Evolutionary conservation across 2,797 vertebrate species (phyloP), one percentile per base, ranked within the genome.

Genomic region (Siniperca obscura): DNA sequence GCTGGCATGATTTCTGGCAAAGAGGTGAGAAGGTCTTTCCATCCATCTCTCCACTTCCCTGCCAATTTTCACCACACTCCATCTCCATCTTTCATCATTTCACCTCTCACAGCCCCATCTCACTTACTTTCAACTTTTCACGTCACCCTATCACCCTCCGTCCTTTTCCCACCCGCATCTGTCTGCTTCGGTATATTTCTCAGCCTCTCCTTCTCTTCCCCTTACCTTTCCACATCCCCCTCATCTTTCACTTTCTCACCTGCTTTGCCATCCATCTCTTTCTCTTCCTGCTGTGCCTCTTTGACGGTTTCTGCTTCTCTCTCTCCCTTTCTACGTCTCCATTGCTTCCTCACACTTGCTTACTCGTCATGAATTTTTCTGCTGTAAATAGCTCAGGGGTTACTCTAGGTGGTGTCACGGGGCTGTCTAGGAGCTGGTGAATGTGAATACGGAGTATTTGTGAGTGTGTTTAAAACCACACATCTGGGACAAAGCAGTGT

Each of bases 61-160:
- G 46, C 52, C 76, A 74, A 79, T 81, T 86, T 85, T 65, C 55
- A 66, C 82, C 74, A 60, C 82, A 66, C 65, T 89, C 82, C 77
- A 70, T 89, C 80, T 88, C 80, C 86, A 85, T 90, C 86, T 87
- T 89, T 91, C 86, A 86, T 91, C 87, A 80, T 78, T 75, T 64
- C 73, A 52, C 69, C 76, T 82, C 87, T 90, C 72, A 72, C 52
- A 61, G 78, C 72, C 87, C 84, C 81, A 87, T 90, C 90, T 88
- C 80, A 71, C 80, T 90, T 61, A 71, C 77, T 75, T 78, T 86
- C 77, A 85, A 84, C 86, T 87, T 88, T 85, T 79, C 86, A 55
- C 75, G 36, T 76, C 80, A 46, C 78, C 76, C 73, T 74, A 40
- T 76, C 80, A 46, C 78, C 76, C 73, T 74, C 52, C 59, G 75